A percentile compares a stretch with the other conserved stretches of the same genome.
Evolutionary conservation across 2,797 vertebrate species (phyloP).

Genomic region (Centropyge bicolor): DNA sequence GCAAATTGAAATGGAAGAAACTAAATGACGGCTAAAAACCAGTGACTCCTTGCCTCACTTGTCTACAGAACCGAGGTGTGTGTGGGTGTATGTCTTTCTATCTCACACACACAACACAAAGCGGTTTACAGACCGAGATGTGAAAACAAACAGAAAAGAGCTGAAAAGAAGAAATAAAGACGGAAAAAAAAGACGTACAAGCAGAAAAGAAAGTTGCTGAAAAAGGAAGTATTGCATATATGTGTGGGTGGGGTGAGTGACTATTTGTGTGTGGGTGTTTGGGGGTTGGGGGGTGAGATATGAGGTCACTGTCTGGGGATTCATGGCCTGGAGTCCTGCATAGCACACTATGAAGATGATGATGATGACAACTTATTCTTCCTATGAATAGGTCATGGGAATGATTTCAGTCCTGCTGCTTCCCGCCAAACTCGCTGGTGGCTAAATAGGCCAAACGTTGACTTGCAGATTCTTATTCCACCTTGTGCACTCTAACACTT

Average conservation of each 20-base stretch:
- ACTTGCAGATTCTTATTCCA: slow-evolving; percentile 14
- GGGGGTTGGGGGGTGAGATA: slow-evolving; percentile 28
- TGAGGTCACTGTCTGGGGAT: slow-evolving; percentile 76
- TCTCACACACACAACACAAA: not conserved
- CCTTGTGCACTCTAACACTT: slow-evolving; percentile 15
- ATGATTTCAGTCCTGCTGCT: slow-evolving; percentile 28
- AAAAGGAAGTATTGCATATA: slow-evolving; percentile 9
- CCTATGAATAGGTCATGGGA: slow-evolving; percentile 19
- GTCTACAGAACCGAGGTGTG: slow-evolving; percentile 16
- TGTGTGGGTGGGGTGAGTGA: not conserved
- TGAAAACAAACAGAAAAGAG: slow-evolving; percentile 24
- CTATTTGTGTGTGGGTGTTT: slow-evolving; percentile 21
- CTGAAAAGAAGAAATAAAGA: not conserved
- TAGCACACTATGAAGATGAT: slow-evolving; percentile 38
- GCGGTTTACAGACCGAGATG: slow-evolving; percentile 4
- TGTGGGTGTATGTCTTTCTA: slow-evolving; percentile 7
- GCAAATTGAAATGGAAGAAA: slow-evolving; percentile 49
- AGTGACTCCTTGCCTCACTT: slow-evolving; percentile 48
- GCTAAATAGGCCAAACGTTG: not conserved
- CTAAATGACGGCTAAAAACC: slow-evolving; percentile 40
- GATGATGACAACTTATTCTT: slow-evolving; percentile 46
- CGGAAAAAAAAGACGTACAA: not conserved
- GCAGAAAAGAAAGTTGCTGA: not conserved
- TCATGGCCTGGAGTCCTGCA: slow-evolving; percentile 60
- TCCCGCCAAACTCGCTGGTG: not conserved